phyloP scores from a whole-genome alignment of 2,113 vertebrate genomes.

The Melospiza melodia region DNA sequence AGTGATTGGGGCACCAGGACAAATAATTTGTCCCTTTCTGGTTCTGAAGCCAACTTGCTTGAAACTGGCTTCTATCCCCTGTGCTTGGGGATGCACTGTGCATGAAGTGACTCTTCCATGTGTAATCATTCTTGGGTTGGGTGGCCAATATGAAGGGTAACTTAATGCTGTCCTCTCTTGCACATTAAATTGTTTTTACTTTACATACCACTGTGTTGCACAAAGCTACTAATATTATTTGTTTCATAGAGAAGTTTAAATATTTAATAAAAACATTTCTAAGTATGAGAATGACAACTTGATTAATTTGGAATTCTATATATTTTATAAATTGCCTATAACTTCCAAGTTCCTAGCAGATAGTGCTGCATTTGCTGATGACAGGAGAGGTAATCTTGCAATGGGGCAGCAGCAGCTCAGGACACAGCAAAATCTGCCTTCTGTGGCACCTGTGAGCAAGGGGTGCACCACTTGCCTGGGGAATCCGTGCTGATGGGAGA shows the following conservation, averaged over 20 bases:
- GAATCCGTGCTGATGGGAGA: neutral
- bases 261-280: slow-evolving; percentile 63
- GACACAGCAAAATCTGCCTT: neutral
- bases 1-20: neutral
- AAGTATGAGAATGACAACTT: neutral
- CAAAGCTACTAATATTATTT: neutral
- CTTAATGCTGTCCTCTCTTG: neutral
- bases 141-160: neutral
- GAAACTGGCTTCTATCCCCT: neutral
- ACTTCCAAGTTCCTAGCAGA: neutral
- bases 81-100: fast-evolving
- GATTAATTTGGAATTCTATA: neutral
- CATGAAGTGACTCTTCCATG: neutral
- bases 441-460: neutral
- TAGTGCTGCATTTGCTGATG: neutral
- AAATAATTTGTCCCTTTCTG: neutral
- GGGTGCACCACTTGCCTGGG: neutral
- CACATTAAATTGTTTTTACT: neutral
- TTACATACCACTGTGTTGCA: neutral
- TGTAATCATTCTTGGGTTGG: neutral
- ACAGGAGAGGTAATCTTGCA: neutral
- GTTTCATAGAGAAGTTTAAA: neutral
- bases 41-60: neutral
- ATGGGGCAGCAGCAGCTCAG: neutral
- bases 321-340: neutral